These are phyloP conservation scores for Willisornis vidua DNA, from an alignment of 2,113 vertebrate genomes.

Conservation along the genomic window DNA sequence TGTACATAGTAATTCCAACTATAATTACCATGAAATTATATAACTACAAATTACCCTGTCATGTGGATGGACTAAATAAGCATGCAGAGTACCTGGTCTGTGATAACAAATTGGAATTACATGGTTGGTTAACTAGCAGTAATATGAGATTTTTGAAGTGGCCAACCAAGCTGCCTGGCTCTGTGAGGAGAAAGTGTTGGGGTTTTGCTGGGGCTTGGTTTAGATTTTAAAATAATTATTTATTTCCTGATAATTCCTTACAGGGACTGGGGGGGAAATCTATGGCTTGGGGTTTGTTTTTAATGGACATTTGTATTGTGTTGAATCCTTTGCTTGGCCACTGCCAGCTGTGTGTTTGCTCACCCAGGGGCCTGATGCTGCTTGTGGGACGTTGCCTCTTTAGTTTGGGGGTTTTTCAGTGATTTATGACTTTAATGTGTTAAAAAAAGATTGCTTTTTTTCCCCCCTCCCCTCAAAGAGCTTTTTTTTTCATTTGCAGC, in stretches of 20 bases:
- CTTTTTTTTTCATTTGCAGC: not conserved
- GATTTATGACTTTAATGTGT: not conserved
- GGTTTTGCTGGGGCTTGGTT: not conserved
- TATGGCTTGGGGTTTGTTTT: not conserved
- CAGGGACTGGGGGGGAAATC: not conserved
- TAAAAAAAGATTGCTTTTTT: not conserved
- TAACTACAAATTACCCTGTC: slow-evolving; percentile 72
- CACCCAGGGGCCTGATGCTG: not conserved
- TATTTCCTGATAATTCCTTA: not conserved
- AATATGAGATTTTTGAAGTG: slow-evolving; percentile 53
- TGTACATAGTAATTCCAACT: slow-evolving; percentile 57
- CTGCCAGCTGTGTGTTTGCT: not conserved
- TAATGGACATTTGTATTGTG: not conserved
- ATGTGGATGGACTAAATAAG: slow-evolving; percentile 69
- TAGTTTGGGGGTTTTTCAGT: not conserved
- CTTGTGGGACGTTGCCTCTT: not conserved
- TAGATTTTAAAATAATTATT: not conserved
- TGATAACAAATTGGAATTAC: slow-evolving; percentile 64
- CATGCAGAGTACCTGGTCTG: slow-evolving; percentile 61
- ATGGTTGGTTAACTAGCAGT: slow-evolving; percentile 56
- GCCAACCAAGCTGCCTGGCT: slow-evolving; percentile 1
- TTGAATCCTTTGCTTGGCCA: not conserved
- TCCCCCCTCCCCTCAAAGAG: not conserved
- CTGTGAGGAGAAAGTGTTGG: not conserved
- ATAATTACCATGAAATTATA: slow-evolving; percentile 74